Conservation (phyloP, 2,888 invertebrate genomes). For the Rhaphigaster nebulosa region DNA sequence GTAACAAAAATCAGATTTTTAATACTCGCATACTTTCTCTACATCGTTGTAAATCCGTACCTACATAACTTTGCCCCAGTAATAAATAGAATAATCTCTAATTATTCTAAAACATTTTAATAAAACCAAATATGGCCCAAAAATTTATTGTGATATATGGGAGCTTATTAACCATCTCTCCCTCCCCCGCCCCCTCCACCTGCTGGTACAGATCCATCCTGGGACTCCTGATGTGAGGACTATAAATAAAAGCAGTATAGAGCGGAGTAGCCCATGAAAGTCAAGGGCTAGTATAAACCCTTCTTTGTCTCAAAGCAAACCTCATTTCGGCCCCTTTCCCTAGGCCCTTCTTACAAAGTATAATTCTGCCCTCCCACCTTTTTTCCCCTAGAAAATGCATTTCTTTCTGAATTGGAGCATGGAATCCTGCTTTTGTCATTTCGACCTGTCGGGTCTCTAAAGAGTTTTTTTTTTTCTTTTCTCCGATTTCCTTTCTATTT, state of each 20-base stretch:
- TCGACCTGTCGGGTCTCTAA: background rate
- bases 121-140: no score
- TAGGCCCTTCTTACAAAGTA: conserved; percentile 57
- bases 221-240: background rate
- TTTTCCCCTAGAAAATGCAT: background rate
- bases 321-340: conserved; percentile 47
- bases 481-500: background rate
- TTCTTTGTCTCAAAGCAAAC: conserved; percentile 55
- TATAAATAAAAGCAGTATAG: conserved; percentile 34
- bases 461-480: conserved; percentile 2
- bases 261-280: conserved; percentile 50
- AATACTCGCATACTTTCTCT: no score
- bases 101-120: no score
- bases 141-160: background rate
- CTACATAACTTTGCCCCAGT: no score
- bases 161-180: background rate
- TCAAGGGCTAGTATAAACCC: conserved; percentile 54
- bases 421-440: conserved; percentile 4
- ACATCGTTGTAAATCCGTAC: no score
- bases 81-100: no score
- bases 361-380: background rate
- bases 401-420: background rate
- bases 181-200: no score
- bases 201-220: background rate
- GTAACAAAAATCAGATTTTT: no score